Conservation (phyloP, 2,888 invertebrate species). For the Exephanes ischioxanthus region DNA sequence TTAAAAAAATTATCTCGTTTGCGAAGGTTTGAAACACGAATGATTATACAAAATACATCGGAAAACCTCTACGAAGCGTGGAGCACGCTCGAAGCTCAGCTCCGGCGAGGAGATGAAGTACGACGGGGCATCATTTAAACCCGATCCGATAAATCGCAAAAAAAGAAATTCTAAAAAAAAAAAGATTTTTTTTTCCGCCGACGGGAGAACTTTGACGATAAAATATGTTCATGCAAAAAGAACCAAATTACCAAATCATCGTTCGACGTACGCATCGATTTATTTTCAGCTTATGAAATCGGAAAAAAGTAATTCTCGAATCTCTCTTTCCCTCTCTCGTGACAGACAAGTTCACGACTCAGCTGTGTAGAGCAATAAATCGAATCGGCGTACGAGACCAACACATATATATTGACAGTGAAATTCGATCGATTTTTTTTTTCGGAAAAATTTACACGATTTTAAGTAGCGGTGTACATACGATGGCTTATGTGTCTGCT, state of each 20-base stretch:
- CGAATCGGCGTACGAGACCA: not conserved
- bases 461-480: slow-evolving; percentile 26
- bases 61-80: not conserved
- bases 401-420: not conserved
- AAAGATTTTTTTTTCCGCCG: too few species aligned
- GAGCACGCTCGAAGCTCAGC: not conserved
- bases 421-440: slow-evolving; percentile 1
- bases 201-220: not conserved
- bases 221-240: not conserved
- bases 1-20: not conserved
- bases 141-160: not conserved
- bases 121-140: not conserved
- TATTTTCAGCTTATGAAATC: not conserved
- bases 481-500: slow-evolving; percentile 38
- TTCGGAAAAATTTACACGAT: slow-evolving; percentile 16
- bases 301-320: slow-evolving; percentile 4
- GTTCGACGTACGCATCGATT: slow-evolving; percentile 2
- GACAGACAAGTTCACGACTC: not conserved
- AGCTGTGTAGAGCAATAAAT: not conserved
- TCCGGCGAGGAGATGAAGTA: not conserved
- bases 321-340: slow-evolving; percentile 33
- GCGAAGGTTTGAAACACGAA: slow-evolving; percentile 1
- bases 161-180: slow-evolving; percentile 2
- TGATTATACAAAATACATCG: slow-evolving; percentile 12
- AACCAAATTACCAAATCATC: not conserved